These are phyloP conservation scores for Typhlichthys eigenmanni DNA, from an alignment of 2,797 vertebrate genomes.

Conservation along the genomic window DNA sequence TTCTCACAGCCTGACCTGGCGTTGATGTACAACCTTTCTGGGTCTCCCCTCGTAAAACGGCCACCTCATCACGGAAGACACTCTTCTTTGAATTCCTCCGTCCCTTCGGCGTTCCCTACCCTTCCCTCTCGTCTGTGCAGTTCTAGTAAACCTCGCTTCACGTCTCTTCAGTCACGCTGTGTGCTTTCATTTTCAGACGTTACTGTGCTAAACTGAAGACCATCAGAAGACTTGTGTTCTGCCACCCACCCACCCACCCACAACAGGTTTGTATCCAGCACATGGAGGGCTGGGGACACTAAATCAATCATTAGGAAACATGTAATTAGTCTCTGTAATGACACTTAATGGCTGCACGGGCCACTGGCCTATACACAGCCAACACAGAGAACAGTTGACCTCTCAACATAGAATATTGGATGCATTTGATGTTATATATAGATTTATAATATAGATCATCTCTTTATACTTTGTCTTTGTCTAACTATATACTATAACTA, in stretches of 20 bases:
- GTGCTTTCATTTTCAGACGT: not conserved
- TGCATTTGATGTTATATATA: no score
- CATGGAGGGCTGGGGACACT: not conserved
- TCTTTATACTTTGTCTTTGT: no score
- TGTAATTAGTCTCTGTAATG: conserved; percentile 49
- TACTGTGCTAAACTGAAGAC: conserved; percentile 7
- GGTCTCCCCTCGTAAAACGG: not conserved
- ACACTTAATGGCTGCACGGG: conserved; percentile 8
- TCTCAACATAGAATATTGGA: no score
- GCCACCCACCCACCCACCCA: not conserved
- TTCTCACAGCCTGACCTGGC: not conserved
- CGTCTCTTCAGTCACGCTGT: no score
- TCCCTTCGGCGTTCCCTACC: not conserved
- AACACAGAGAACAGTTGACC: not conserved
- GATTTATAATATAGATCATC: no score
- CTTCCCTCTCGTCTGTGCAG: not conserved
- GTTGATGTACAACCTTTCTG: conserved; percentile 8
- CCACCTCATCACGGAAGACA: not conserved
- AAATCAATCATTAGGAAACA: conserved; percentile 41
- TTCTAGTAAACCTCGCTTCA: not conserved
- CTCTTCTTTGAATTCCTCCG: not conserved
- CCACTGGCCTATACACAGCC: conserved; percentile 23
- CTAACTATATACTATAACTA: no score
- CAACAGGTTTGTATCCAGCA: conserved; percentile 31
- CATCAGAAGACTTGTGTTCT: conserved; percentile 15